Evolutionary conservation across 2,113 vertebrate species (phyloP).

Genomic region (Tenebrosternarchus preto): DNA sequence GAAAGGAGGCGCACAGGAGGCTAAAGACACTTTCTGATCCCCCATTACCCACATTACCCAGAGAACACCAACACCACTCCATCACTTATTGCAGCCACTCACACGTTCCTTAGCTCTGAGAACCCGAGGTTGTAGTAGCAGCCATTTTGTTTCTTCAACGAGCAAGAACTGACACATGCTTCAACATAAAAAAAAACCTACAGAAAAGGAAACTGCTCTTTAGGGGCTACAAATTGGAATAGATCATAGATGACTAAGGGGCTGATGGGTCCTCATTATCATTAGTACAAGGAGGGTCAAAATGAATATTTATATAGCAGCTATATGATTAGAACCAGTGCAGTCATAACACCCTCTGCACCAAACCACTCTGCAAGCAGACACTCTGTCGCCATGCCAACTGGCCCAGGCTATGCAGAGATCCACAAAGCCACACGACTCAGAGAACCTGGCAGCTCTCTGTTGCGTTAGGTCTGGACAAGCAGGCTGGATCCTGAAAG

Average conservation of each 20-base stretch:
- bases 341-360: not conserved
- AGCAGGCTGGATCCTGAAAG: not conserved
- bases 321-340: constrained; percentile 3
- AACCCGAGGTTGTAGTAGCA: constrained; percentile 3
- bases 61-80: constrained; percentile 28
- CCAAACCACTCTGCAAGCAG: not conserved
- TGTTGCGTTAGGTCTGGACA: not conserved
- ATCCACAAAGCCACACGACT: not conserved
- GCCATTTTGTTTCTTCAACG: constrained; percentile 12
- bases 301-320: not conserved
- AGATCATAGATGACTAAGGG: not conserved
- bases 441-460: not conserved
- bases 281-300: not conserved
- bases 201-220: constrained; percentile 17
- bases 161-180: not conserved
- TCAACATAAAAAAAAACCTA: constrained; percentile 1
- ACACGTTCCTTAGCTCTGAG: constrained; percentile 24
- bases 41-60: constrained; percentile 11
- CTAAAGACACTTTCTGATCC: not conserved
- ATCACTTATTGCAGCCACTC: constrained; percentile 17
- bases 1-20: constrained; percentile 6
- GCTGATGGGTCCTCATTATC: not conserved
- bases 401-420: not conserved
- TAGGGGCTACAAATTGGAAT: constrained; percentile 11
- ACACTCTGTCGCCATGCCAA: not conserved